These are phyloP conservation scores for Malacosoma neustria DNA, from an alignment of 2,888 invertebrate genomes.

Conservation along the genomic window DNA sequence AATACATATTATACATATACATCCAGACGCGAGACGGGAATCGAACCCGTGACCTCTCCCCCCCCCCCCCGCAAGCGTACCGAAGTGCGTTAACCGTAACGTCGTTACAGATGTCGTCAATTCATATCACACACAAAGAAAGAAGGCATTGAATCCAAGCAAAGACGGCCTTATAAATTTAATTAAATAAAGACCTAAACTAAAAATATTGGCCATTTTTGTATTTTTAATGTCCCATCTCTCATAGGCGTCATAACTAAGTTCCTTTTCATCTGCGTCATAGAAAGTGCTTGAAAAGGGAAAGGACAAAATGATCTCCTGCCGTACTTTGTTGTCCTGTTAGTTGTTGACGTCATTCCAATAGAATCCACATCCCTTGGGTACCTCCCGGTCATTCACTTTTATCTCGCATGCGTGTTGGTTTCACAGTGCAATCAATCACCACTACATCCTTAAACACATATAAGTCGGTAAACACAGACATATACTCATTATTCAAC, in stretches of 20 bases:
- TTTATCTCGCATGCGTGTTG: slow-evolving; percentile 15
- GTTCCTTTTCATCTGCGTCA: neutral
- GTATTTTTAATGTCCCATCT: slow-evolving; percentile 33
- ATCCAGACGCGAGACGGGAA: too few relatives aligned
- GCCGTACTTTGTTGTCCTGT: slow-evolving; percentile 50
- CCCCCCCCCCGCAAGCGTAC: too few relatives aligned
- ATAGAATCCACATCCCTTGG: slow-evolving; percentile 67
- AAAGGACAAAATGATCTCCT: slow-evolving; percentile 40
- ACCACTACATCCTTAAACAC: neutral
- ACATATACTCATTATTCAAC: too few relatives aligned
- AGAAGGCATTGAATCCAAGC: too few relatives aligned
- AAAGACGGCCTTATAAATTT: too few relatives aligned
- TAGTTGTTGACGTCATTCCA: slow-evolving; percentile 76
- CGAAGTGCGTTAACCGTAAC: too few relatives aligned
- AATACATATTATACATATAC: too few relatives aligned
- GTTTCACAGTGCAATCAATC: neutral
- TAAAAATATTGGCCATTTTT: slow-evolving; percentile 45
- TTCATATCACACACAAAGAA: too few relatives aligned
- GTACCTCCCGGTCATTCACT: slow-evolving; percentile 53
- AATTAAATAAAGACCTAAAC: too few relatives aligned
- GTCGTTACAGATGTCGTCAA: too few relatives aligned
- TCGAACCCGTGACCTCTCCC: too few relatives aligned
- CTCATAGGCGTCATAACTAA: neutral
- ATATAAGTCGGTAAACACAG: too few relatives aligned
- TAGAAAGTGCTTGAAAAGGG: slow-evolving; percentile 21